Evolutionary conservation across 2,797 vertebrate genomes (phyloP), one percentile per base, ranked within the genome.

Genomic region (Falco berigora): DNA sequence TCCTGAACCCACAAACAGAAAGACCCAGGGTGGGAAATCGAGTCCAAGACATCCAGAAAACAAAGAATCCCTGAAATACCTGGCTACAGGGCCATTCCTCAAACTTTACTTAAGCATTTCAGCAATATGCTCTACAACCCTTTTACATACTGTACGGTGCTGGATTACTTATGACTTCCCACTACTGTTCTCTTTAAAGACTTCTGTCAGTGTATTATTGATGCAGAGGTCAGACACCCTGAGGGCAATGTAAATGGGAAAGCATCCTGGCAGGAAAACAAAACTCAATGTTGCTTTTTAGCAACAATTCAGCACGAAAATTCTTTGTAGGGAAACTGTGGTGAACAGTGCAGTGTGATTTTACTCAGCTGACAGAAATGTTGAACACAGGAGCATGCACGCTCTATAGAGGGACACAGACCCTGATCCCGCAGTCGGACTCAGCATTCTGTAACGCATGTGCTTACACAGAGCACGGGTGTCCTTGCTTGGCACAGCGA

Each of bases 71-170:
- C 22, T 67, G 32, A 21, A 44, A n/a, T 18, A 67, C 6, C 81
- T 59, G 30, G 7, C 28, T 80, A 18, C 42, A 1, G 6, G 20
- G 18, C 46, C 42, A 7, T 56, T 55, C 32, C 27, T 20, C n/a
- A 49, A 9, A 46, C 49, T 58, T 38, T 24, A 72, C 25, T 50
- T 32, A 12, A 56, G 14, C 13, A 19, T 36, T 75, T 86, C 28
- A 46, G 49, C 58, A 69, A 44, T 28, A 22, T 1, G 3, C 25
- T 62, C 67, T 38, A 38, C 42, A 59, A 32, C 20, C 4, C 9
- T 82, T 77, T 47, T 0, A n/a, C 62, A 34, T 12, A 38, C 4
- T 1, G 5, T 7, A 12, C 0, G 0, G 14, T 2, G 1, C 28
- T 21, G 10, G 13, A 13, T 63, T 67, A 23, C 10, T 62, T 61